Evolutionary conservation across 2,797 vertebrate genomes (phyloP), one percentile per base, ranked within the genome.

Genomic region (Oophaga sylvatica): DNA sequence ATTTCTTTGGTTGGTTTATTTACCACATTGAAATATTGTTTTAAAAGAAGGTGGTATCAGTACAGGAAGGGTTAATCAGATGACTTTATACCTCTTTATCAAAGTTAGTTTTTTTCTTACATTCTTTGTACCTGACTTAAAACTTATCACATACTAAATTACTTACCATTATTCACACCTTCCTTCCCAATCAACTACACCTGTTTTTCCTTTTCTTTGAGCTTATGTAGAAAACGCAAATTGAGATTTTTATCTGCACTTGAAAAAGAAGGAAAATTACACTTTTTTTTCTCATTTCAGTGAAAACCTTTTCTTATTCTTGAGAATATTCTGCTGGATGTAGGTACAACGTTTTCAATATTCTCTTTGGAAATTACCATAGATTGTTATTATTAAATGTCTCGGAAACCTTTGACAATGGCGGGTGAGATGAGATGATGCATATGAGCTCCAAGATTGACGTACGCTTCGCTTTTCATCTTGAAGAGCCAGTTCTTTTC

Each of bases 301-400:
- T 77, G 22, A 5, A 77, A 77, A 75, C 20, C 22, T 16, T 56
- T 77, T 77, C 48, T 56, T 56, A 53, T 56, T 7, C 48, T 56
- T 56, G 48, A 77, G 56, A 77, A 77, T 56, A 26, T 77, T 77
- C 75, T 26, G 45, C 48, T 9, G 75, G 75, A 48, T 77, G 41
- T 53, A 77, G 31, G 75, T 77, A 77, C 12, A 77, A 26, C 12
- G 53, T 56, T 77, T 77, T 77, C 75, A 77, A 77, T 77, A 77
- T 77, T 77, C 75, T 77, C 48, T 77, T 56, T 56, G n/a, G 41
- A 77, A 77, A 56, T 77, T 13, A n/a, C n/a, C n/a, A n/a, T n/a
- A 77, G 75, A 77, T 77, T 76, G 73, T 76, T 77, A 77, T 77
- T 48, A 56, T 77, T 56, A 77, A 77, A 77, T 77, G 75, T 77